Evolutionary conservation across 2,113 vertebrate genomes (phyloP), one percentile per base, ranked within the genome.

Genomic region (Arothron firmamentum): DNA sequence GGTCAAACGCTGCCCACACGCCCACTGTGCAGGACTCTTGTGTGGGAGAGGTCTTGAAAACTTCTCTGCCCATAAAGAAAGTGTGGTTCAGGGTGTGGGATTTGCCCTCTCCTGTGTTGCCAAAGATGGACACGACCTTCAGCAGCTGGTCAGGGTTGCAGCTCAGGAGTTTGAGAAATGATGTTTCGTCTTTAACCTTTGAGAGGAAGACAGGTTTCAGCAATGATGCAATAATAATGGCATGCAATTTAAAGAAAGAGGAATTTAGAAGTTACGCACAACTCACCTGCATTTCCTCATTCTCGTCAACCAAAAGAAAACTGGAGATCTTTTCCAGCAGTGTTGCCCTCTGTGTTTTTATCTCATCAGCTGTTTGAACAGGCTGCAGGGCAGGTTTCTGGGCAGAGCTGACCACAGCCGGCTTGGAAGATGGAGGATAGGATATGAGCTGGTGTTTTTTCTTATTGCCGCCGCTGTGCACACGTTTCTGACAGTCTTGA

Each of bases 61-160:
- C 96, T 79, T 99, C 97, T 31, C 93, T 92, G 52, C 96, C 96
- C 79, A 92, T 92, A 89, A 99, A 98, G 89, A 99, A 99, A 2
- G 96, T 95, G 80, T 99, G 95, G 82, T 99, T 99, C 63, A 99
- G 92, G 47, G 96, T 99, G 84, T 99, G 95, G 65, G 97, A 99
- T 85, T 99, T 99, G 42, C 97, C 97, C 84, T 99, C 97, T 46
- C 97, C 97, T 0, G 96, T 99, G 88, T 99, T 99, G 67, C 97
- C 97, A 85, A 99, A 98, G 88, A 99, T 96, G 76, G 97, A 98
- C 81, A 99, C 94, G 81, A 99, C 96, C 83, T 99, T 99, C 81
- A 99, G 87, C 62, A 96, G 91, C 70, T 97, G 94, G 18, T 96
- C 94, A 5, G 95, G 90, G 42, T 81, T 87, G 77, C 95, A 97